These are phyloP conservation scores for Agrochola lota DNA, from an alignment of 2,888 invertebrate genomes.

Conservation along the genomic window DNA sequence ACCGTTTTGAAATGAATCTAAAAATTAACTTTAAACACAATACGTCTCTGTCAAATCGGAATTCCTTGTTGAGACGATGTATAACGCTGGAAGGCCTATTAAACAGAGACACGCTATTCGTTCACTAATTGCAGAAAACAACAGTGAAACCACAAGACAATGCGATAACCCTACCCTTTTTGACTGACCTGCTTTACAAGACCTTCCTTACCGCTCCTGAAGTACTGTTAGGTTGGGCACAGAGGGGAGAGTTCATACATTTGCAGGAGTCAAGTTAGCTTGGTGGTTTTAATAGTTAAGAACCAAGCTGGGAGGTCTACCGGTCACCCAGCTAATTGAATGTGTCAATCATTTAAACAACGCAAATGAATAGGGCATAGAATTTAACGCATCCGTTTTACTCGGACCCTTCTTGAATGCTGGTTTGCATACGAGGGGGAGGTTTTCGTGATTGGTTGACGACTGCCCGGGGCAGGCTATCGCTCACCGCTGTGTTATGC, in stretches of 20 bases:
- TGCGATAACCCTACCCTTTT: constrained; percentile 80
- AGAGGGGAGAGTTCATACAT: constrained; percentile 40
- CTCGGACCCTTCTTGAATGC: constrained; percentile 70
- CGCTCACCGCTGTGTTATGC: constrained; percentile 77
- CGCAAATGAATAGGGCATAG: constrained; percentile 90
- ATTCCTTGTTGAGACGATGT: constrained; percentile 67
- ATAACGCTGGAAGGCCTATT: constrained; percentile 86
- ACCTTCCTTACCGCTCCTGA: constrained; percentile 63
- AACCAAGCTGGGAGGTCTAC: constrained; percentile 90
- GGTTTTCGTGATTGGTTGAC: constrained; percentile 73
- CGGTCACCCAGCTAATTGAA: constrained; percentile 94
- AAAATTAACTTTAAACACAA: constrained; percentile 42
- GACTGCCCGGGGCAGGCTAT: constrained; percentile 83
- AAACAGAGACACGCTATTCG: constrained; percentile 86
- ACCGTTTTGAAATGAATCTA: not conserved
- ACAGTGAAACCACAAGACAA: constrained; percentile 86
- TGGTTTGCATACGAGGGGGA: constrained; percentile 54
- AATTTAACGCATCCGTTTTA: constrained; percentile 77
- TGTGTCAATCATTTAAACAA: constrained; percentile 95
- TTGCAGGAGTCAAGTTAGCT: constrained; percentile 69
- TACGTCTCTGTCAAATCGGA: constrained; percentile 69
- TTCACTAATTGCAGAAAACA: constrained; percentile 88
- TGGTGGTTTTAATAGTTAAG: constrained; percentile 81
- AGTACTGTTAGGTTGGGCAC: constrained; percentile 6
- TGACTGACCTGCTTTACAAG: constrained; percentile 71